Conservation (phyloP, 2,113 vertebrate species). For the Petrocephalus zakoni region DNA sequence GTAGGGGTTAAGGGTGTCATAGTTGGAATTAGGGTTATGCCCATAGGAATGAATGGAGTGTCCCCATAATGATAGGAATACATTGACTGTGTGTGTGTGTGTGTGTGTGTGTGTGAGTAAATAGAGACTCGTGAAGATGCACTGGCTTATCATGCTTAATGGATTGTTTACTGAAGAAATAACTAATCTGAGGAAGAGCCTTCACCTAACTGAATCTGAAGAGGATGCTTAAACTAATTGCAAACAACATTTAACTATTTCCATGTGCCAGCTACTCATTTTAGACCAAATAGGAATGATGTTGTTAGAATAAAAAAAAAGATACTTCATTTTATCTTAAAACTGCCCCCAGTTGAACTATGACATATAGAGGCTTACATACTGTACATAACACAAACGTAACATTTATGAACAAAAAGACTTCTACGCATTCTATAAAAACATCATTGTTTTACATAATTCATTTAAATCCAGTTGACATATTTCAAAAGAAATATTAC, state of each 20-base stretch:
- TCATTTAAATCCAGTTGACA: background rate
- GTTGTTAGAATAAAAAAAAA: background rate
- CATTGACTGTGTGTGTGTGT: background rate
- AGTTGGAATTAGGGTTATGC: background rate
- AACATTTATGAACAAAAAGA: background rate
- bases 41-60: background rate
- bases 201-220: background rate
- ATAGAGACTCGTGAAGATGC: background rate
- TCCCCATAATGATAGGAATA: background rate
- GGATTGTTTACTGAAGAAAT: background rate
- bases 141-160: background rate
- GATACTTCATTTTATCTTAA: background rate
- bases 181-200: background rate
- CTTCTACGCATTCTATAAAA: background rate
- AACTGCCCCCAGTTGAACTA: background rate
- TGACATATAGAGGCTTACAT: background rate
- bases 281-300: background rate
- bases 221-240: background rate
- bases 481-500: background rate
- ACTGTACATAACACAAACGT: background rate
- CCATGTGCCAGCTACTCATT: background rate
- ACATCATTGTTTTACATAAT: background rate
- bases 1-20: background rate
- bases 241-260: background rate
- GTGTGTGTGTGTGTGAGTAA: background rate